These are phyloP conservation scores for Cyclophora albipunctata DNA, from an alignment of 2,888 invertebrate species.

Conservation along the genomic window DNA sequence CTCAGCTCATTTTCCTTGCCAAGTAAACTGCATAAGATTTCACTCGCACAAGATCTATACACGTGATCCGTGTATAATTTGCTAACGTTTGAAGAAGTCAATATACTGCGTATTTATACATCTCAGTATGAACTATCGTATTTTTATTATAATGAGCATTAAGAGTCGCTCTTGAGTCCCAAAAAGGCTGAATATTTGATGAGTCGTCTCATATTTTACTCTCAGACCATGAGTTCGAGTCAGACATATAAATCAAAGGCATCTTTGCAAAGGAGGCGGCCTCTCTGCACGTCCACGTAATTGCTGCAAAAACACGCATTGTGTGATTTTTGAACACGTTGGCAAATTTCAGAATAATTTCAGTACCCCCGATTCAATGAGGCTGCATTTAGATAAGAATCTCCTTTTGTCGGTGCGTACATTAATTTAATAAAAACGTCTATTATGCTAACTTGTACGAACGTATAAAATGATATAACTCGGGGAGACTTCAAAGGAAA, in stretches of 20 bases:
- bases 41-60: too few species aligned
- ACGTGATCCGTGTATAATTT: too few species aligned
- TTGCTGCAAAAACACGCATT: constrained; percentile 68
- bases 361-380: constrained; percentile 7
- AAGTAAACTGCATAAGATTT: too few species aligned
- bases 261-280: constrained; percentile 57
- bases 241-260: constrained; percentile 70
- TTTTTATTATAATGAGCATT: constrained; percentile 71
- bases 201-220: constrained; percentile 67
- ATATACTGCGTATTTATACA: constrained; percentile 34
- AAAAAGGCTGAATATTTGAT: constrained; percentile 69
- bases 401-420: constrained; percentile 5
- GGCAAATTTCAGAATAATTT: constrained; percentile 69
- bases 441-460: not conserved
- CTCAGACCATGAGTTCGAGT: constrained; percentile 47
- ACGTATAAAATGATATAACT: not conserved
- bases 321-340: constrained; percentile 64
- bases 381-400: too few species aligned
- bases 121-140: constrained; percentile 63
- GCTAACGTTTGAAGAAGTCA: constrained; percentile 15
- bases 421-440: constrained; percentile 16
- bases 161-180: constrained; percentile 52
- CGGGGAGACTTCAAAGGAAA: constrained; percentile 8
- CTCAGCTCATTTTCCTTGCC: too few species aligned
- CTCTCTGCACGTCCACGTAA: constrained; percentile 64